These are phyloP conservation scores for Nemoura dubitans DNA, from an alignment of 2,888 invertebrate genomes.

Conservation along the genomic window DNA sequence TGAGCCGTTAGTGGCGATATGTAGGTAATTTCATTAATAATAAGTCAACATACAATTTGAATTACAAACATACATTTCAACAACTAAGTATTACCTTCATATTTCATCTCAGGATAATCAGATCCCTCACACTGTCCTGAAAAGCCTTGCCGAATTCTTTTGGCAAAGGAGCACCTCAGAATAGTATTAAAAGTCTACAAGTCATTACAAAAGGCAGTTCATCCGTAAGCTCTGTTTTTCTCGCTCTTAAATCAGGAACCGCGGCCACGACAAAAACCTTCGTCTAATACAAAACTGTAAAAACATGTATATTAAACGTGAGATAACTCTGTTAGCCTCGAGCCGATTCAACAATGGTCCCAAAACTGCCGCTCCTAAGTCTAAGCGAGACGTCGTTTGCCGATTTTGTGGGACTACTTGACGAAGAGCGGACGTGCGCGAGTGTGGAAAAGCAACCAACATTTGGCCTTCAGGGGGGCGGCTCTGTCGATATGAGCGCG, in stretches of 20 bases:
- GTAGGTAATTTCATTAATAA: too few species aligned
- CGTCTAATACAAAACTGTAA: neutral
- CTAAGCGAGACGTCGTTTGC: neutral
- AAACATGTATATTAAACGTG: neutral
- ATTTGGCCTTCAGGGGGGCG: neutral
- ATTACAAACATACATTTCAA: neutral
- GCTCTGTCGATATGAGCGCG: neutral
- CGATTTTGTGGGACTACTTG: neutral
- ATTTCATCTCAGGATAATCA: neutral
- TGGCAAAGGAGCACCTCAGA: neutral
- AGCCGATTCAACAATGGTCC: neutral
- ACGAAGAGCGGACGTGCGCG: neutral
- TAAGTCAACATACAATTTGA: neutral
- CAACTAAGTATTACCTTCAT: neutral
- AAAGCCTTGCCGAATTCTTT: neutral
- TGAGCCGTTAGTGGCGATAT: too few species aligned
- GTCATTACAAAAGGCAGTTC: neutral
- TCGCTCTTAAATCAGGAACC: neutral
- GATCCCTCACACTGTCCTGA: neutral
- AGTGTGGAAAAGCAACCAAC: neutral
- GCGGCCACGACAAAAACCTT: neutral
- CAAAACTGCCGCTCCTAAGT: neutral
- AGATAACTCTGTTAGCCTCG: neutral
- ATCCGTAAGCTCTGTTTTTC: neutral
- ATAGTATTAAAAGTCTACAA: neutral